These are phyloP conservation scores for Epinephelus moara DNA, from an alignment of 2,113 vertebrate species.

Conservation along the genomic window DNA sequence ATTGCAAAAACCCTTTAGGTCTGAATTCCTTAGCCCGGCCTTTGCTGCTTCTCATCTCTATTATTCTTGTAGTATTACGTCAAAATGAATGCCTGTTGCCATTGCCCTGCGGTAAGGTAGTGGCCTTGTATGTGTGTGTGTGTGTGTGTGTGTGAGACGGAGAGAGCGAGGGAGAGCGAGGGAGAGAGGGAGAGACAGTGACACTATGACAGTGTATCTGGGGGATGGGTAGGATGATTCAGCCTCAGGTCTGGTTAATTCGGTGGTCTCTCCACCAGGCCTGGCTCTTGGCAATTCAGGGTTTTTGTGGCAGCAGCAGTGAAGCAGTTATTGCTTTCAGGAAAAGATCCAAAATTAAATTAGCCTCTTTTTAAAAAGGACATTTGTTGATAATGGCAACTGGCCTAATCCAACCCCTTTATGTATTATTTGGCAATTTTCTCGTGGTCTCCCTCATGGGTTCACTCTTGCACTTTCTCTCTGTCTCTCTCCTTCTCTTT, in stretches of 20 bases:
- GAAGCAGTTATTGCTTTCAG: slow-evolving; percentile 71
- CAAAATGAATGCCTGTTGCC: slow-evolving; percentile 74
- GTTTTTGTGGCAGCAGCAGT: slow-evolving; percentile 66
- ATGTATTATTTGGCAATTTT: slow-evolving; percentile 79
- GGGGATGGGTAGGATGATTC: slow-evolving; percentile 75
- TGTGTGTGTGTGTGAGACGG: slow-evolving; percentile 2
- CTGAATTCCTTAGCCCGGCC: slow-evolving; percentile 27
- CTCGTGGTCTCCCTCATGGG: slow-evolving; percentile 68
- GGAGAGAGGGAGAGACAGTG: slow-evolving; percentile 50
- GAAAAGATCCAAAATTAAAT: slow-evolving; percentile 78
- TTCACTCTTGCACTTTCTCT: slow-evolving; percentile 73
- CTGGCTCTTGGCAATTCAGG: slow-evolving; percentile 71
- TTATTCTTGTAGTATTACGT: slow-evolving; percentile 58
- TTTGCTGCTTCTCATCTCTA: slow-evolving; percentile 45
- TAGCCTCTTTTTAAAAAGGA: slow-evolving; percentile 71
- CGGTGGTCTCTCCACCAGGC: slow-evolving; percentile 65
- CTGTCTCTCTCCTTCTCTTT: slow-evolving; percentile 61
- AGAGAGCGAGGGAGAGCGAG: background rate
- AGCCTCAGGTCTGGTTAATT: slow-evolving; percentile 79
- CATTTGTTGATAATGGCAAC: slow-evolving; percentile 81
- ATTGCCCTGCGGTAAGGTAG: slow-evolving; percentile 73
- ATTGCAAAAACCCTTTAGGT: slow-evolving; percentile 29
- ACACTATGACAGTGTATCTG: slow-evolving; percentile 72
- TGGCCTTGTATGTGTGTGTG: slow-evolving; percentile 51
- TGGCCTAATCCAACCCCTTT: slow-evolving; percentile 75